Percentiles rank a stretch among this genome's conserved stretches.
Conservation (phyloP, 2,113 vertebrate species). For the Chloebia gouldiae region DNA sequence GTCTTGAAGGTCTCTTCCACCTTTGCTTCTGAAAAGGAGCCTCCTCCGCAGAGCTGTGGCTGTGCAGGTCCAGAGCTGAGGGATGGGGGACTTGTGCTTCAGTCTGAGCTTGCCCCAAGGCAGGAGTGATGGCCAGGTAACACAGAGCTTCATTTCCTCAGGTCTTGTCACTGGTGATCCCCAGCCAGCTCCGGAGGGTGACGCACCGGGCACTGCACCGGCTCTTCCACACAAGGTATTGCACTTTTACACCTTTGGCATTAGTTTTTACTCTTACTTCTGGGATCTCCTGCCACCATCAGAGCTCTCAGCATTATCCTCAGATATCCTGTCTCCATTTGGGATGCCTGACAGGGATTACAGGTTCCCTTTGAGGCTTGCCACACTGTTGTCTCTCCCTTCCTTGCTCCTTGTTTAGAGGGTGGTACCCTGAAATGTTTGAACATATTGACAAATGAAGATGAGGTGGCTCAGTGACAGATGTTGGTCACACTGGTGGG, state of each 20-base stretch:
- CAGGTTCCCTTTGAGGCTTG: not conserved
- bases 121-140: not conserved
- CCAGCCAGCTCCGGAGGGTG: constrained; percentile 75
- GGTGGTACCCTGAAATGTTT: not conserved
- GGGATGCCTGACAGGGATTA: not conserved
- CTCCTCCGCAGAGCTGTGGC: rapidly evolving
- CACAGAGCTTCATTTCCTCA: constrained; percentile 42
- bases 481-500: not conserved
- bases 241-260: not conserved
- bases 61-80: not conserved
- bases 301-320: not conserved
- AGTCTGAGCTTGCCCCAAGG: not conserved
- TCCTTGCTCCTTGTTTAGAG: not conserved
- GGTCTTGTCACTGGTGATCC: constrained; percentile 75
- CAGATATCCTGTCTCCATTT: not conserved
- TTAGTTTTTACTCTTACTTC: not conserved
- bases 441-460: not conserved
- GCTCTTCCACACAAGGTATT: constrained; percentile 87
- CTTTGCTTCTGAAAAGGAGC: not conserved
- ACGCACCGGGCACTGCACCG: constrained; percentile 68
- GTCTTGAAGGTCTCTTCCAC: not conserved
- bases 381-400: not conserved
- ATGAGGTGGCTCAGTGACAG: not conserved
- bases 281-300: not conserved
- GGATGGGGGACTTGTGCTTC: not conserved